A percentile compares a stretch with the other conserved stretches of the same genome.
Evolutionary conservation across 1,140 invertebrate genomes (phyloP).

Genomic region (Dufourea novaeangliae): DNA sequence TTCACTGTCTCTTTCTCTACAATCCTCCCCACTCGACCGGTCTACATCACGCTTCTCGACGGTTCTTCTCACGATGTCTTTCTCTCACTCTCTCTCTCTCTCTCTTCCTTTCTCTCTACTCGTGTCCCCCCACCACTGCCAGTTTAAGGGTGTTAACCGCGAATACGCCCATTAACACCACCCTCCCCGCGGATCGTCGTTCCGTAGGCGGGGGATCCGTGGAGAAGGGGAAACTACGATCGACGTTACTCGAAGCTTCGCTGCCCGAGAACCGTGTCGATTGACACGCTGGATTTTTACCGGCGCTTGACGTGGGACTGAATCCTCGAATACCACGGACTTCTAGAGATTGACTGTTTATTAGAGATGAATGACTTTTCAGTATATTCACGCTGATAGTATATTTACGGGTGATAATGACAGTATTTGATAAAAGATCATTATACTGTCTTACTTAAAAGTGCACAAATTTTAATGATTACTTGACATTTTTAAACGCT

Average conservation of each 20-base stretch:
- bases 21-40: slow-evolving; percentile 23
- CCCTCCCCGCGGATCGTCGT: slow-evolving; percentile 53
- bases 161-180: slow-evolving; percentile 81
- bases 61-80: background rate
- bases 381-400: background rate
- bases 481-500: too few species aligned
- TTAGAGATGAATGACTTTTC: background rate
- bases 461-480: too few species aligned
- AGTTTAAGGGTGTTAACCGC: slow-evolving; percentile 79
- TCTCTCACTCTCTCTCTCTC: background rate
- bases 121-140: slow-evolving; percentile 22
- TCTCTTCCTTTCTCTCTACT: background rate
- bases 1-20: slow-evolving; percentile 33
- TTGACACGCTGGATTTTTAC: slow-evolving; percentile 60
- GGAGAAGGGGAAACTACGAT: slow-evolving; percentile 13
- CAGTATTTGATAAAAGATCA: too few species aligned
- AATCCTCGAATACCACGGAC: too few species aligned
- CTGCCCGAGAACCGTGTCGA: slow-evolving; percentile 40
- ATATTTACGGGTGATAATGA: too few species aligned
- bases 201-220: background rate
- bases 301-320: background rate
- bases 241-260: slow-evolving; percentile 60
- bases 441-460: too few species aligned
- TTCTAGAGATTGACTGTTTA: background rate
- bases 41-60: slow-evolving; percentile 34